phyloP scores from a whole-genome alignment of 2,888 invertebrate genomes.

The Clivina fossor region DNA sequence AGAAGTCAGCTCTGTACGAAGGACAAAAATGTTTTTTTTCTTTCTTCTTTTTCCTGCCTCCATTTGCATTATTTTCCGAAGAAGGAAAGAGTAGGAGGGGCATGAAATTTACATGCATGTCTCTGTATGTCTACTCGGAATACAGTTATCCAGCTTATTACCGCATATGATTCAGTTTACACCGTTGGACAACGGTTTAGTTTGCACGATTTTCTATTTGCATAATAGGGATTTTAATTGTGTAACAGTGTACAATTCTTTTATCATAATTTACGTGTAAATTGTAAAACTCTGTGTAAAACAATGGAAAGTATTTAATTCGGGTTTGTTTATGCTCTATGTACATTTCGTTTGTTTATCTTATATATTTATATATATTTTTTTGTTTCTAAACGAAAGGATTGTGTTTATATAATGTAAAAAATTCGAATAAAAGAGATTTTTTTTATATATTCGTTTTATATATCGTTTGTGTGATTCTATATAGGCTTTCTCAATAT shows the following conservation, averaged over 20 bases:
- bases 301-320: constrained; percentile 46
- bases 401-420: no score
- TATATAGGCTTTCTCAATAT: no score
- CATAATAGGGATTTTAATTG: constrained; percentile 45
- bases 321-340: constrained; percentile 27
- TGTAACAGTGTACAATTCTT: constrained; percentile 47
- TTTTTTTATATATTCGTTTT: no score
- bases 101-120: constrained; percentile 15
- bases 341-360: no score
- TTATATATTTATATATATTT: no score
- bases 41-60: neutral
- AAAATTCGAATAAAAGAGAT: no score
- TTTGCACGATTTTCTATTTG: constrained; percentile 41
- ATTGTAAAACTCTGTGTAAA: constrained; percentile 45
- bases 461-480: no score
- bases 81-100: constrained; percentile 1
- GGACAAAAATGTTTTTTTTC: constrained; percentile 1
- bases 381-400: no score
- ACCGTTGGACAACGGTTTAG: neutral
- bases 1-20: constrained; percentile 7
- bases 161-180: neutral
- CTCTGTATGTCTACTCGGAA: no score
- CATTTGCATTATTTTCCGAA: constrained; percentile 12
- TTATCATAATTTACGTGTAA: constrained; percentile 49
- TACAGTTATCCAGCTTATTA: neutral